phyloP scores from a whole-genome alignment of 2,113 vertebrate species.

The Cyanoliseus patagonus region DNA sequence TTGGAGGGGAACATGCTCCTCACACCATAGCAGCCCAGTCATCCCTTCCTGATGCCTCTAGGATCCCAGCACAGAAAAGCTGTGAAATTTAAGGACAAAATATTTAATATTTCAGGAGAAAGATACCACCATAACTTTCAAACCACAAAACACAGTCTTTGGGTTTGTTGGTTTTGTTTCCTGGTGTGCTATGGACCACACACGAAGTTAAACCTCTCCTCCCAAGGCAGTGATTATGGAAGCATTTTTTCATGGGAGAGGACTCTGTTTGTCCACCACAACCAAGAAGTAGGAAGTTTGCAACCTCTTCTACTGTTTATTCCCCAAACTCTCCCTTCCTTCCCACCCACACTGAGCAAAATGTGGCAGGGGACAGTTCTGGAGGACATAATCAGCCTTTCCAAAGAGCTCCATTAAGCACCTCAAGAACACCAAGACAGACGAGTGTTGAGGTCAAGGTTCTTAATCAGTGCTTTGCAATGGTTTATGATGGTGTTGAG shows the following conservation, averaged over 20 bases:
- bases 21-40: neutral
- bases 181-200: neutral
- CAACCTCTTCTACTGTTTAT: neutral
- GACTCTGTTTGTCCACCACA: neutral
- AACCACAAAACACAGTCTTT: neutral
- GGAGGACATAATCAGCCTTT: neutral
- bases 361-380: neutral
- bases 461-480: neutral
- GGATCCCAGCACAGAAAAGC: neutral
- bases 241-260: conserved; percentile 13
- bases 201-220: neutral
- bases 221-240: neutral
- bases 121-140: neutral
- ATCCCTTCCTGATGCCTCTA: neutral
- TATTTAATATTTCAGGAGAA: neutral
- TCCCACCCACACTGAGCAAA: neutral
- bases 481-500: neutral
- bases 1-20: accelerated
- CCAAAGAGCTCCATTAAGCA: neutral
- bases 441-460: neutral
- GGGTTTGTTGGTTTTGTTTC: neutral
- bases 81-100: neutral
- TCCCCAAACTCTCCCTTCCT: neutral
- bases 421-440: neutral
- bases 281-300: neutral